phyloP scores from a whole-genome alignment of 2,113 vertebrate species.

The Nesogale talazaci region DNA sequence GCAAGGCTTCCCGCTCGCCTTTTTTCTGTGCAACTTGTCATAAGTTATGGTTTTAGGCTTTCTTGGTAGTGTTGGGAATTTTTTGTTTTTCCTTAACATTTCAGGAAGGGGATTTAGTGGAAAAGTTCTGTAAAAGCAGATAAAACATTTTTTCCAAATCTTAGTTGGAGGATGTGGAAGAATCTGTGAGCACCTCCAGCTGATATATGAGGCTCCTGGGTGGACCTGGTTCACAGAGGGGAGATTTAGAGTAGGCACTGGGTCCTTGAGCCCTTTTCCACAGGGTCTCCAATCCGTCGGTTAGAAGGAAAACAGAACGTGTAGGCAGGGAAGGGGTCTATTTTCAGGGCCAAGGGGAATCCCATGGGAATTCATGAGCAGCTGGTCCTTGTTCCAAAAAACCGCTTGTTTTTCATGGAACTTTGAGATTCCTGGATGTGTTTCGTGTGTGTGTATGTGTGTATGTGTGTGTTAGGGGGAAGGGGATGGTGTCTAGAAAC shows the following conservation, averaged over 20 bases:
- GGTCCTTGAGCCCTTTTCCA: neutral
- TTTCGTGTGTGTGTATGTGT: no score
- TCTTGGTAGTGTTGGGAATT: neutral
- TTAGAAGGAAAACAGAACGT: neutral
- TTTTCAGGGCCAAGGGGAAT: conserved; percentile 15
- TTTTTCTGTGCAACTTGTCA: neutral
- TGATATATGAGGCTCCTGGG: neutral
- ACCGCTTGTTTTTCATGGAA: neutral
- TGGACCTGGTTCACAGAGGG: neutral
- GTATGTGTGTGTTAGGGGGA: no score
- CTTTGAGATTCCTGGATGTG: neutral
- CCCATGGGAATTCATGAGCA: neutral
- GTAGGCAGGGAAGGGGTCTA: neutral
- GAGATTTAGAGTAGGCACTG: neutral
- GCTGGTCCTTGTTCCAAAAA: neutral
- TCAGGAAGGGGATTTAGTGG: neutral
- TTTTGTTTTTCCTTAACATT: neutral
- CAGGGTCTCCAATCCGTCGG: neutral
- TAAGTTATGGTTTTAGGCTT: neutral
- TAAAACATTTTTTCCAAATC: neutral
- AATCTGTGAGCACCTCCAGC: neutral
- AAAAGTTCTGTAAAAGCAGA: neutral
- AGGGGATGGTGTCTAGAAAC: neutral
- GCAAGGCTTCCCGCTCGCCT: neutral
- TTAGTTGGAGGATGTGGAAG: neutral